Evolutionary conservation across 2,797 vertebrate species (phyloP).

Genomic region (Sciurus vulgaris): DNA sequence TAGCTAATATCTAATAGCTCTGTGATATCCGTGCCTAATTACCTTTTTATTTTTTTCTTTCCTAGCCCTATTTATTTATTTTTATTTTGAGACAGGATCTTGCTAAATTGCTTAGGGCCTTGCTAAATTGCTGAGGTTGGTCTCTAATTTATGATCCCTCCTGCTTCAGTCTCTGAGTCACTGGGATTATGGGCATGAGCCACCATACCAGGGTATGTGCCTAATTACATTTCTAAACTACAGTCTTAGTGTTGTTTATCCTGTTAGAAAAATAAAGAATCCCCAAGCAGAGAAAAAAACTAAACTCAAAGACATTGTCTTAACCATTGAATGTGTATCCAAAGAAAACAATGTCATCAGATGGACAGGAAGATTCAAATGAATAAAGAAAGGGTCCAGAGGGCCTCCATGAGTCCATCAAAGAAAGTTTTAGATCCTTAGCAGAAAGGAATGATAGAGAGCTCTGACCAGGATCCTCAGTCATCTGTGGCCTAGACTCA

Average conservation of each 20-base stretch:
- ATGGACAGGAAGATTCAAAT: neutral
- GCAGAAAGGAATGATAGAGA: neutral
- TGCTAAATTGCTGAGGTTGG: too few species aligned
- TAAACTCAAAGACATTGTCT: neutral
- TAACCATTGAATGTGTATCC: neutral
- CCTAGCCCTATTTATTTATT: too few species aligned
- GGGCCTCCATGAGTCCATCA: neutral
- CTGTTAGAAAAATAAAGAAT: neutral
- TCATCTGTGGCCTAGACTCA: neutral
- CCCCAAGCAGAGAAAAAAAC: neutral
- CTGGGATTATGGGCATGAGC: too few species aligned
- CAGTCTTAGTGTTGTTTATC: neutral
- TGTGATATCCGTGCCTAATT: neutral
- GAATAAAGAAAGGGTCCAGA: neutral
- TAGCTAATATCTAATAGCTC: neutral
- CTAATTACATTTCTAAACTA: neutral
- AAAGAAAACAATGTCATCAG: neutral
- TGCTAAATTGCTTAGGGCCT: too few species aligned
- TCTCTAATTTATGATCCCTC: too few species aligned
- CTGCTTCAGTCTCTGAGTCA: too few species aligned
- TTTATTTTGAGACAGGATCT: too few species aligned
- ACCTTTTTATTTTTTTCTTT: too few species aligned
- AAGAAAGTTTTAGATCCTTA: neutral
- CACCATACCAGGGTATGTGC: neutral
- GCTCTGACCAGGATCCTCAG: neutral